Conservation (phyloP, 1,140 invertebrate genomes). For the Drosophila persimilis region DNA sequence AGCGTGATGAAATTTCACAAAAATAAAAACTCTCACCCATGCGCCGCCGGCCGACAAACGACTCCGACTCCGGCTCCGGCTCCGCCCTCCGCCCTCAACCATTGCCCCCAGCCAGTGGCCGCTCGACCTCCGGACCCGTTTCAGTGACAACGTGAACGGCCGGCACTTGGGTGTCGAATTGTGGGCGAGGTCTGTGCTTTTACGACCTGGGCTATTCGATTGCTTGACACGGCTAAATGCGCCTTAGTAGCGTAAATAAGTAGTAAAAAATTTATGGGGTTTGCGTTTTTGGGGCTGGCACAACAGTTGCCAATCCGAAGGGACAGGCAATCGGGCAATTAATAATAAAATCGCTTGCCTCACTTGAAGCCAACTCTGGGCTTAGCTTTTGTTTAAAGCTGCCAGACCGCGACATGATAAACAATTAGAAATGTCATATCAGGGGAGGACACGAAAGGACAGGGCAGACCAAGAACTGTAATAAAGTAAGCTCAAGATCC, state of each 20-base stretch:
- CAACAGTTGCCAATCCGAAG: constrained; percentile 70
- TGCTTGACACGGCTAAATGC: constrained; percentile 80
- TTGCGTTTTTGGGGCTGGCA: constrained; percentile 45
- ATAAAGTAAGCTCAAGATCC: constrained; percentile 56
- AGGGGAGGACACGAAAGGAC: not conserved
- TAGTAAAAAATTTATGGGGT: constrained; percentile 82
- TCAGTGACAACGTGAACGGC: constrained; percentile 3
- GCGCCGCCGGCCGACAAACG: constrained; percentile 30
- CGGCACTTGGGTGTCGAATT: constrained; percentile 17
- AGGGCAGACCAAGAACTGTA: constrained; percentile 43
- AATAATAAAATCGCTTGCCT: constrained; percentile 56
- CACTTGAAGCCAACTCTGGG: constrained; percentile 19
- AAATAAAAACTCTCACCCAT: constrained; percentile 68
- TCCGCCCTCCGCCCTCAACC: not conserved
- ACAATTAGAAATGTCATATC: constrained; percentile 68
- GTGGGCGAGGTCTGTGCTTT: constrained; percentile 45
- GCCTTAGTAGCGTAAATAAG: constrained; percentile 80
- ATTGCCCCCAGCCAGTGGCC: too few species aligned
- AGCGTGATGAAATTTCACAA: constrained; percentile 83
- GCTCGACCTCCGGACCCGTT: too few species aligned
- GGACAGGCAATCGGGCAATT: constrained; percentile 55
- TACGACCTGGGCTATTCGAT: constrained; percentile 75
- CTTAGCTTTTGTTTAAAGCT: constrained; percentile 32
- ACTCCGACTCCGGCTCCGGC: not conserved
- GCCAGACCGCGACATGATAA: constrained; percentile 55